A percentile compares a stretch with the other conserved stretches of the same genome.
phyloP scores from a whole-genome alignment of 2,888 invertebrate genomes.

The Ectemnius cavifrons region DNA sequence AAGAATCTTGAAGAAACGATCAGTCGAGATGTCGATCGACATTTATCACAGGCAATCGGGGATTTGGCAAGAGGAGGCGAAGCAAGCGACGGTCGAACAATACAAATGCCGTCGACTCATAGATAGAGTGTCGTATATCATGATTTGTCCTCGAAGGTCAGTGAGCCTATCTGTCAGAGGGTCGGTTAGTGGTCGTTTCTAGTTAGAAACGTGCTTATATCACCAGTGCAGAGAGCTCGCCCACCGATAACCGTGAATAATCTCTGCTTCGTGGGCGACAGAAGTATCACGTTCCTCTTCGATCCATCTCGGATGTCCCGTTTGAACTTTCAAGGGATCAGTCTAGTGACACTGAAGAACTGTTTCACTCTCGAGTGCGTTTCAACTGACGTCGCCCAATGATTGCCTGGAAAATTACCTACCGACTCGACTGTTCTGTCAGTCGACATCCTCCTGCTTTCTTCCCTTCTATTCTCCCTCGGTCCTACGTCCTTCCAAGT shows the following conservation, averaged over 20 bases:
- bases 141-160: conserved; percentile 30
- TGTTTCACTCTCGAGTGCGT: conserved; percentile 57
- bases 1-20: too few relatives aligned
- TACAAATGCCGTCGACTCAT: conserved; percentile 2
- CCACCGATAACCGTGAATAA: conserved; percentile 52
- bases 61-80: too few relatives aligned
- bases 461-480: background rate
- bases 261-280: conserved; percentile 39
- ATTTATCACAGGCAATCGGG: background rate
- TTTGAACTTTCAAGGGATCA: conserved; percentile 55
- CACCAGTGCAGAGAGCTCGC: conserved; percentile 14
- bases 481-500: too few relatives aligned
- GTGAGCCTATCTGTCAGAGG: conserved; percentile 11
- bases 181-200: background rate
- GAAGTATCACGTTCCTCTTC: conserved; percentile 47
- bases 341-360: conserved; percentile 60
- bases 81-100: too few relatives aligned
- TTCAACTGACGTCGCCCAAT: conserved; percentile 42
- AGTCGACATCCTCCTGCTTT: background rate
- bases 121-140: conserved; percentile 24
- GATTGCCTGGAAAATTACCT: conserved; percentile 58
- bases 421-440: conserved; percentile 7
- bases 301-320: conserved; percentile 51
- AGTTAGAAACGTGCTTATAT: conserved; percentile 5
- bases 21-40: background rate